These are phyloP conservation scores for Choreutis nemorana DNA, from an alignment of 2,888 invertebrate species.

Conservation along the genomic window DNA sequence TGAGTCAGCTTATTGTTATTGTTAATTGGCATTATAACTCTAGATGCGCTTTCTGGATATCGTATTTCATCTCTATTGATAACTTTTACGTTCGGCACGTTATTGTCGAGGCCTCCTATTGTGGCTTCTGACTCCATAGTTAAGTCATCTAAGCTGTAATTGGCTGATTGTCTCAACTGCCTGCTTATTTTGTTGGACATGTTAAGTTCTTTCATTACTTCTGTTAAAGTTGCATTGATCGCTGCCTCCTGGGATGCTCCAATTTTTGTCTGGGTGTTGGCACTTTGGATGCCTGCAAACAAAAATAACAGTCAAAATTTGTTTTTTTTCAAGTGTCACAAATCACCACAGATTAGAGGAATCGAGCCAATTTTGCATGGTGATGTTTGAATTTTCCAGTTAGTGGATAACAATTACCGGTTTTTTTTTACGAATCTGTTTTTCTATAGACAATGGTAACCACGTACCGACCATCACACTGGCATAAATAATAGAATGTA, in stretches of 20 bases:
- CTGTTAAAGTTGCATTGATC: slow-evolving; percentile 11
- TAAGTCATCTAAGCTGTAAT: slow-evolving; percentile 17
- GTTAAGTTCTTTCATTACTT: slow-evolving; percentile 10
- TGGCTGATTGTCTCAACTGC: slow-evolving; percentile 13
- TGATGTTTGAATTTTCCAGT: too few relatives aligned
- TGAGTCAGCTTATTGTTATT: slow-evolving; percentile 9
- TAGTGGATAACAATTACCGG: too few relatives aligned
- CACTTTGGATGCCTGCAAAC: slow-evolving; percentile 35
- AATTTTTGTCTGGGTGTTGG: slow-evolving; percentile 22
- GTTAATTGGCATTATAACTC: slow-evolving; percentile 29
- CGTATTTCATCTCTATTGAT: slow-evolving; percentile 17
- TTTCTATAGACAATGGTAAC: too few relatives aligned
- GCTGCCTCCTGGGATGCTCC: slow-evolving; percentile 11
- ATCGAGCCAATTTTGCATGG: too few relatives aligned
- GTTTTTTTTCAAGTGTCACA: neutral
- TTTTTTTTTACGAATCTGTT: too few relatives aligned
- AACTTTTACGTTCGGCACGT: slow-evolving; percentile 20
- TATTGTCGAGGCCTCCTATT: too few relatives aligned
- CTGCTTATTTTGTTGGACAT: slow-evolving; percentile 12
- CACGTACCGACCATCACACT: too few relatives aligned
- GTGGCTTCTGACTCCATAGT: slow-evolving; percentile 13
- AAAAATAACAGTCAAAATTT: slow-evolving; percentile 13
- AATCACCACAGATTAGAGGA: too few relatives aligned
- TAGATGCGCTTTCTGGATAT: slow-evolving; percentile 42
- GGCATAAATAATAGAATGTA: too few relatives aligned